Base-by-base conservation (phyloP, 1,140 invertebrate genomes). In the Eumaeus atala region DNA sequence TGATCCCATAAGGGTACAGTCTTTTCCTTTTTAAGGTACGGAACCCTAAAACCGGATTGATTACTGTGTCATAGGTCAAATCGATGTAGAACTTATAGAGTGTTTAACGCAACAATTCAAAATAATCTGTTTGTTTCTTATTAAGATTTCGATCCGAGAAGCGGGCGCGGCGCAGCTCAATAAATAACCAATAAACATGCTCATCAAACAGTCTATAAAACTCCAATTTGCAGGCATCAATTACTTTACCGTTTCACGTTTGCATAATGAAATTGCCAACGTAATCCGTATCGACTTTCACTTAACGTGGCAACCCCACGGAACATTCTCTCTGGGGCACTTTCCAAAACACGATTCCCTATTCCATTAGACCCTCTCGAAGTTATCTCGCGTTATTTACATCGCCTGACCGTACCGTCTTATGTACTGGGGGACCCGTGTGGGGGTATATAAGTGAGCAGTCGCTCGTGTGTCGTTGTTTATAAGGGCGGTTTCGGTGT, bases 301-400 rank as follows among this genome's bases (percentile, higher is more conserved):
- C 77, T 84, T 72, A 80, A 77, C 72, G 77, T 72, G 69, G 73
- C 66, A 63, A 65, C 75, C 72, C 79, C 63, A n/a, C n/a, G 74
- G 78, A 84, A 77, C 75, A 78, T 77, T 81, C 76, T 79, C 77
- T 82, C 73, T 70, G 77, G 81, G 79, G 77, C 79, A 85, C 82
- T 85, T 85, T 83, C 79, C 70, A 80, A 83, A 85, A 83, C 79
- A 81, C 76, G 77, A 78, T 80, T 74, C 82, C 82, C 77, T 82
- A 82, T 85, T 84, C 82, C 82, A 85, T 85, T 85, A 85, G 79
- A 75, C 77, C 77, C 79, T 82, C 77, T 77, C 74, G 68, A 83
- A 83, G 76, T 85, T 83, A 83, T 83, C 79, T 83, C 77, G 82
- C 82, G 77, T 76, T 83, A 85, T 85, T 83, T 85, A 83, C 82